phyloP scores from a whole-genome alignment of 64 coral and sea anemone species.

The Astreopora myriophthalma region DNA sequence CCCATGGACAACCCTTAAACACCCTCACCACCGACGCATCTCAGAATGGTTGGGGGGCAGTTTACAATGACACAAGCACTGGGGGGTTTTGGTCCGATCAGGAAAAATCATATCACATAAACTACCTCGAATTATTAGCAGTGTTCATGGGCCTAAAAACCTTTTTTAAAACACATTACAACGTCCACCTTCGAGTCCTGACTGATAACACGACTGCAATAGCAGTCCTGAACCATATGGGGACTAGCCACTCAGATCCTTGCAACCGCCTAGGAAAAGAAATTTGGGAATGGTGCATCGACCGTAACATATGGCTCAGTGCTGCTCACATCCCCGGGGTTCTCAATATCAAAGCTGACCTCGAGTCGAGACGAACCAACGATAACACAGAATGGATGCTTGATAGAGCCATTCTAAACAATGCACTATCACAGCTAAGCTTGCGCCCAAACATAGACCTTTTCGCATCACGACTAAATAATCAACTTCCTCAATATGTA shows the following conservation, averaged over 20 bases:
- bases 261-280: background rate
- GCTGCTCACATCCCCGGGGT: conserved; percentile 48
- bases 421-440: background rate
- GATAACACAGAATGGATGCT: conserved; percentile 31
- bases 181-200: conserved; percentile 29
- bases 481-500: conserved; percentile 17
- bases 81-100: too few species aligned
- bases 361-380: conserved; percentile 22
- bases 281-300: conserved; percentile 70
- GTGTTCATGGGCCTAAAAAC: conserved; percentile 40
- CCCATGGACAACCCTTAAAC: too few species aligned
- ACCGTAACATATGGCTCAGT: background rate
- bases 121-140: conserved; percentile 44
- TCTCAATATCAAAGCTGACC: conserved; percentile 24
- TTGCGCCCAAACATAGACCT: conserved; percentile 37
- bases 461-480: conserved; percentile 49
- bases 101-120: too few species aligned
- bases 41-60: too few species aligned
- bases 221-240: conserved; percentile 46
- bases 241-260: conserved; percentile 49
- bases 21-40: too few species aligned
- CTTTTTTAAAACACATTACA: background rate
- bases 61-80: too few species aligned
- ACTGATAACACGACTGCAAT: conserved; percentile 43
- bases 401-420: background rate